Evolutionary conservation across 2,888 invertebrate species (phyloP), one percentile per base, ranked within the genome.

Genomic region (Coenonympha glycerion): DNA sequence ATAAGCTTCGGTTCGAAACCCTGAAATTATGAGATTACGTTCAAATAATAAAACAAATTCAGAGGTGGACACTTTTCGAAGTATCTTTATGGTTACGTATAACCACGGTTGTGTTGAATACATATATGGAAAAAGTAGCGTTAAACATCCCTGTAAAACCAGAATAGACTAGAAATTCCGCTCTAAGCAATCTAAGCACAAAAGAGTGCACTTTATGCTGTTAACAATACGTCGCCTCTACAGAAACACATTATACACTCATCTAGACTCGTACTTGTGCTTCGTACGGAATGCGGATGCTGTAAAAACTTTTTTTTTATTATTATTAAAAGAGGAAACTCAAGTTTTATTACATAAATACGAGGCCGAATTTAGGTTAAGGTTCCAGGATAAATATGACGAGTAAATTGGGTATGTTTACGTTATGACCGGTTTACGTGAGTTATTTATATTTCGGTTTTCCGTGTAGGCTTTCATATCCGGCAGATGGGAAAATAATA

Each of bases 291-390:
- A 18, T 41, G n/a, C 16, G 41, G 15, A 16, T 19, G 21, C 5
- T 16, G 8, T 26, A 26, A 40, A 50, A 46, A 40, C 26, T n/a
- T 46, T 15, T 46, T 6, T 28, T 6, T 28, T 28, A 21, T n/a
- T n/a, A n/a, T n/a, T n/a, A n/a, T n/a, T n/a, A 40, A 46, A 33
- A 18, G 40, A 52, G 18, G 41, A 47, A 18, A 36, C 36, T 41
- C 41, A 22, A 47, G 8, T 47, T 52, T 50, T 52, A 52, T 42
- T 42, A 52, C 18, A 52, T 19, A 52, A 28, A 40, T 46, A 36
- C 36, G 41, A 18, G 22, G 21, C 11, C 28, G 18, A 47, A 47
- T 40, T 47, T 28, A 31, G 47, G 41, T 47, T 47, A 42, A 21
- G 40, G 40, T 31, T 44, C 15, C 6, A 13, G 31, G 42, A 21